Percentiles rank a stretch among this genome's conserved stretches.
phyloP scores from a whole-genome alignment of 2,113 vertebrate genomes.

The Bos taurus region ARS-UCD2.0 NC_037331.1:37393001-37393500 shows the following conservation, averaged over 20 bases:
- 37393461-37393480: neutral
- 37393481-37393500: neutral
- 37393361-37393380: neutral
- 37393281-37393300: neutral
- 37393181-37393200: neutral
- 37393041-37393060: neutral
- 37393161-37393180: neutral
- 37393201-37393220: neutral
- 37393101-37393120: neutral
- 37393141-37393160: neutral
- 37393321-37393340: neutral
- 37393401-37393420: neutral
- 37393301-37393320: neutral
- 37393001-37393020: neutral
- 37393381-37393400: neutral
- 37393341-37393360: neutral
- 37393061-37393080: neutral
- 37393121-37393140: neutral
- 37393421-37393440: neutral
- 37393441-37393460: neutral
- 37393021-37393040: neutral
- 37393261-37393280: neutral
- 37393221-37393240: neutral
- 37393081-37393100: neutral
- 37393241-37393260: neutral